These are phyloP conservation scores for Entomyzon cyanotis DNA, from an alignment of 2,113 vertebrate species.

Conservation along the genomic window DNA sequence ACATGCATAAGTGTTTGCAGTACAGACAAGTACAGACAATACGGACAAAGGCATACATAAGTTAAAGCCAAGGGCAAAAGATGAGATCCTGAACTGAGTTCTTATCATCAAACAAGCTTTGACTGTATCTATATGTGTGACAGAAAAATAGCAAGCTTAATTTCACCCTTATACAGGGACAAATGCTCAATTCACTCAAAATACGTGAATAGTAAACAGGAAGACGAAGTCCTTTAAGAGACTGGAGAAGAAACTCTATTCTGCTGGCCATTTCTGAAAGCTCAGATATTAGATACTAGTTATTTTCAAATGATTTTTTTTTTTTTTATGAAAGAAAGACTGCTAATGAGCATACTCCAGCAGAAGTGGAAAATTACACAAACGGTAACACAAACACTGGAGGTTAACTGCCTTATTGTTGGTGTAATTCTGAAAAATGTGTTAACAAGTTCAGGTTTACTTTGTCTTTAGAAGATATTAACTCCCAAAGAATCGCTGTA, in stretches of 20 bases:
- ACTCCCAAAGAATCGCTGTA: conserved; percentile 1
- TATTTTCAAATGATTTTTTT: background rate
- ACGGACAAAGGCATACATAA: conserved; percentile 28
- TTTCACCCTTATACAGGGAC: conserved; percentile 11
- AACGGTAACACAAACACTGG: background rate
- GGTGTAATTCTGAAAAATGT: conserved; percentile 36
- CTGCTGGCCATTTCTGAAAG: background rate
- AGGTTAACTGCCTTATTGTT: conserved; percentile 38
- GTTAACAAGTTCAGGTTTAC: background rate
- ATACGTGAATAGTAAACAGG: background rate
- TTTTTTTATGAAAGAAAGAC: background rate
- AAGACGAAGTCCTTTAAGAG: conserved; percentile 14
- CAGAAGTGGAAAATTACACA: conserved; percentile 39
- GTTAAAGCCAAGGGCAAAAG: conserved; percentile 54
- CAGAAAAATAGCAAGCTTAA: conserved; percentile 41
- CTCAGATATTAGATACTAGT: conserved; percentile 18
- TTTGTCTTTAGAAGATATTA: conserved; percentile 31
- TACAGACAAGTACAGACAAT: background rate
- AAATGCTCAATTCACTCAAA: conserved; percentile 23
- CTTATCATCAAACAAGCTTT: conserved; percentile 42
- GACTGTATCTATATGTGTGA: background rate
- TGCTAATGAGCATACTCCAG: background rate
- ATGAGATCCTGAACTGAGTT: background rate
- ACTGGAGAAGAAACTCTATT: background rate
- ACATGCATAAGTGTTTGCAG: background rate